Percentiles rank a stretch among this genome's conserved stretches.
phyloP scores from a whole-genome alignment of 2,113 vertebrate genomes.

The Phocoena phocoena region DNA sequence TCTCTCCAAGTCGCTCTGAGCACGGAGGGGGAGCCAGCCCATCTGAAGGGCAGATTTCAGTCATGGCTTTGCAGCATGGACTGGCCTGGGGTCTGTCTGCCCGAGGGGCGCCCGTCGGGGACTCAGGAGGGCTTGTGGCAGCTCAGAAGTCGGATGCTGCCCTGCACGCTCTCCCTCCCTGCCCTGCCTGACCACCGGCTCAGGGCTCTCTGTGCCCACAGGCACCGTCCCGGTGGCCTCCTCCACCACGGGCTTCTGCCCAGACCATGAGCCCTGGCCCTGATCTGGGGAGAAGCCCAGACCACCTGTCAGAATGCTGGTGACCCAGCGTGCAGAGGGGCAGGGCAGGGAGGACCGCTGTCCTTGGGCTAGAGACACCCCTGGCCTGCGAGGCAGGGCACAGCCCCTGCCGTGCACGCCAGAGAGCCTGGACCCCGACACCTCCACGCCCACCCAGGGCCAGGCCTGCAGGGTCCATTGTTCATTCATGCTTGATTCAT shows the following conservation, averaged over 20 bases:
- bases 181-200: rapidly evolving
- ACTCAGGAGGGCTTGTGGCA: not conserved
- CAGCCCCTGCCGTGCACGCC: rapidly evolving
- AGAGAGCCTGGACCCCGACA: rapidly evolving
- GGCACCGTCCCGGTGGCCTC: rapidly evolving
- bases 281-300: not conserved
- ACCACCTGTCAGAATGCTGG: not conserved
- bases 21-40: not conserved
- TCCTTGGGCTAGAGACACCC: not conserved
- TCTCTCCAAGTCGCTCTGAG: not conserved
- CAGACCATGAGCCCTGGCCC: not conserved
- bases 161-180: rapidly evolving
- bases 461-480: not conserved
- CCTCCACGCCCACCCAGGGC: not conserved
- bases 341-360: not conserved
- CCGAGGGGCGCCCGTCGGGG: rapidly evolving
- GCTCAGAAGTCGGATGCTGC: rapidly evolving
- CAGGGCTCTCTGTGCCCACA: not conserved
- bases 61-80: rapidly evolving
- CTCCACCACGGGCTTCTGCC: not conserved
- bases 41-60: rapidly evolving
- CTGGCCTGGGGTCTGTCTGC: not conserved
- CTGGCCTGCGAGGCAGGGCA: not conserved
- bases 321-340: rapidly evolving
- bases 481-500: rapidly evolving